A percentile compares a stretch with the other conserved stretches of the same genome.
phyloP scores from a whole-genome alignment of 2,888 invertebrate species.

The Caprella mutica region DNA sequence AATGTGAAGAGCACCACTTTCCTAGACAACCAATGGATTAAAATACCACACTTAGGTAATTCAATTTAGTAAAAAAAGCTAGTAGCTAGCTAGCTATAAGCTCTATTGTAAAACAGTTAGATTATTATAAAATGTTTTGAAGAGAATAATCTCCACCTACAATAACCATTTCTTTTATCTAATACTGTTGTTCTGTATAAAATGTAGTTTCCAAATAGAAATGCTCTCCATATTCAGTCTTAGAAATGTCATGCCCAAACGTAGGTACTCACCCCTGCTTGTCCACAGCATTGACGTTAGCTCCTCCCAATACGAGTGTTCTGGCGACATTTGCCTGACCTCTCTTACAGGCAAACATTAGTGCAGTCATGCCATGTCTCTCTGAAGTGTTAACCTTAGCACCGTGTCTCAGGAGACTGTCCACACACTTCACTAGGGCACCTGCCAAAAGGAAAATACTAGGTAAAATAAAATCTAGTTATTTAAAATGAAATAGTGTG shows the following conservation, averaged over 20 bases:
- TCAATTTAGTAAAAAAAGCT: no score
- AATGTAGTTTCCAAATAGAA: background rate
- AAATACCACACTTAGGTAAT: no score
- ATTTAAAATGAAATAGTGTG: no score
- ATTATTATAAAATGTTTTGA: no score
- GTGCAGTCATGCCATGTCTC: slow-evolving; percentile 41
- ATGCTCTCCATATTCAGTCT: no score
- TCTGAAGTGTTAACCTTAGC: slow-evolving; percentile 38
- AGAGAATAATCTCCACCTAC: no score
- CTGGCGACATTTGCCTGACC: slow-evolving; percentile 39
- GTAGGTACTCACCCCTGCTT: slow-evolving; percentile 18
- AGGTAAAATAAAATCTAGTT: no score
- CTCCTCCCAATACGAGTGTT: slow-evolving; percentile 39
- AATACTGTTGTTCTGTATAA: background rate
- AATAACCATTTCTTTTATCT: background rate
- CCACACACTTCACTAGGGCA: slow-evolving; percentile 34
- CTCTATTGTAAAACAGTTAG: no score
- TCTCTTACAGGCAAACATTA: slow-evolving; percentile 43
- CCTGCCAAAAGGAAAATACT: slow-evolving; percentile 35
- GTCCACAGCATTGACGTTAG: slow-evolving; percentile 41
- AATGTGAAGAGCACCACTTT: no score
- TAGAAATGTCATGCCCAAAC: no score
- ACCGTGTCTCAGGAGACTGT: slow-evolving; percentile 36
- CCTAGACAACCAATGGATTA: no score
- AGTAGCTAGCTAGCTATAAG: no score